A percentile compares a stretch with the other conserved stretches of the same genome.
phyloP scores from a whole-genome alignment of 1,140 invertebrate species.

The Cyclargus thomasi region DNA sequence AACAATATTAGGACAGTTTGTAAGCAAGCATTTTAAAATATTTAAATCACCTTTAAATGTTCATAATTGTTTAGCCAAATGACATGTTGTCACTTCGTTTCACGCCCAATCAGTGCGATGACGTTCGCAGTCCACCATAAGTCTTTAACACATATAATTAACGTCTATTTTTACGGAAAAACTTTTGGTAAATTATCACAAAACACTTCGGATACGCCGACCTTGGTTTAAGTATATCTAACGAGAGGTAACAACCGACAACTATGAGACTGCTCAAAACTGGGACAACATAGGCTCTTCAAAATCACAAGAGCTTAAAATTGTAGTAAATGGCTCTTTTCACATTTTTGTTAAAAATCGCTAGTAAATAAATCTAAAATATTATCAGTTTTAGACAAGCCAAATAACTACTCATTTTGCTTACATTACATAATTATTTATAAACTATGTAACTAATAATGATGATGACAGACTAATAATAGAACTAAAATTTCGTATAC shows the following conservation, averaged over 20 bases:
- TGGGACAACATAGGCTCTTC: too few species aligned
- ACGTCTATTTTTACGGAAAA: not conserved
- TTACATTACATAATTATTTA: too few species aligned
- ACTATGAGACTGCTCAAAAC: too few species aligned
- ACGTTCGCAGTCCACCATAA: conserved; percentile 23
- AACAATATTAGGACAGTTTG: too few species aligned
- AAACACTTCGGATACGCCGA: not conserved
- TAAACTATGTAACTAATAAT: not conserved
- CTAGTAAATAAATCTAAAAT: too few species aligned
- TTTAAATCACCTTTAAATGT: not conserved
- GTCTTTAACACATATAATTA: conserved; percentile 24
- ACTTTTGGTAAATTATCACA: conserved; percentile 32
- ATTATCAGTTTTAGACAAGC: too few species aligned
- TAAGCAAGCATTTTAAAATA: too few species aligned
- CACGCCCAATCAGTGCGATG: conserved; percentile 32
- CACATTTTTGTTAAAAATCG: too few species aligned
- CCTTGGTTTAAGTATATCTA: not conserved
- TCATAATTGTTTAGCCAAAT: conserved; percentile 10
- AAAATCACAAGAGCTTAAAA: too few species aligned
- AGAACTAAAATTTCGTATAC: not conserved
- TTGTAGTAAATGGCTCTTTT: too few species aligned
- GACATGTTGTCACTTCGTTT: conserved; percentile 28
- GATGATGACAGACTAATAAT: not conserved
- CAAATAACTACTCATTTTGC: too few species aligned
- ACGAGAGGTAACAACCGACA: too few species aligned